Evolutionary conservation across 2,888 invertebrate genomes (phyloP).

Genomic region (Xiphydria camelus): DNA sequence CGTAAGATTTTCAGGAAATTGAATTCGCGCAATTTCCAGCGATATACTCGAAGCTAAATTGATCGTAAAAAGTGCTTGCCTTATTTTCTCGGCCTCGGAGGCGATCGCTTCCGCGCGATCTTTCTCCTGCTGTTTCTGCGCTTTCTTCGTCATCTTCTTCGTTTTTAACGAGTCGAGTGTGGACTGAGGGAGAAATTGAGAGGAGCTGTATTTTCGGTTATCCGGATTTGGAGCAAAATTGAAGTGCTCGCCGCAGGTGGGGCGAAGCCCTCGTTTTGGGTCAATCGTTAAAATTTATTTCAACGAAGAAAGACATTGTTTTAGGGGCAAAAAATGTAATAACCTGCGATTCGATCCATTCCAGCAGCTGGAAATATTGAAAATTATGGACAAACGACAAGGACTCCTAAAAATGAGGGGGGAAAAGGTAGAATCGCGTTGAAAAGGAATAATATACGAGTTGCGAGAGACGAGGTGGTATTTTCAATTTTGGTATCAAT

Average conservation of each 20-base stretch:
- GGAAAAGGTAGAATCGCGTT: not conserved
- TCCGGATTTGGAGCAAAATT: too few relatives aligned
- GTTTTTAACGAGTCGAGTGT: too few relatives aligned
- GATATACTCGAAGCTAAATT: too few relatives aligned
- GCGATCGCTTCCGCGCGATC: conserved; percentile 26
- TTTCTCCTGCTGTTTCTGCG: conserved; percentile 25
- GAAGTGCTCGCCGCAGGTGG: too few relatives aligned
- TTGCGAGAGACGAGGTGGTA: conserved; percentile 14
- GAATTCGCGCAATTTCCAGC: too few relatives aligned
- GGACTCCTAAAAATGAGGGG: not conserved
- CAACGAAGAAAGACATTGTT: conserved; percentile 1
- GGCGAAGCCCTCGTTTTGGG: too few relatives aligned
- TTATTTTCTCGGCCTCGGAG: conserved; percentile 31
- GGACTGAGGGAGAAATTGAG: too few relatives aligned
- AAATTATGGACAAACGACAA: not conserved
- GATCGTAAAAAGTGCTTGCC: too few relatives aligned
- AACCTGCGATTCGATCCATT: conserved; percentile 20
- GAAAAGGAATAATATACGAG: conserved; percentile 17
- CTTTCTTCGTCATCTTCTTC: conserved; percentile 31
- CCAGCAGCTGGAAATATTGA: conserved; percentile 19
- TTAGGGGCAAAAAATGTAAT: conserved; percentile 7
- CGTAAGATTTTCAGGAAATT: too few relatives aligned
- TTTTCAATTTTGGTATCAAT: conserved; percentile 4
- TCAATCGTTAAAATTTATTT: too few relatives aligned
- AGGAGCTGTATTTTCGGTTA: too few relatives aligned